Conservation (phyloP, 2,113 vertebrate genomes). For the Camarhynchus parvulus region DNA sequence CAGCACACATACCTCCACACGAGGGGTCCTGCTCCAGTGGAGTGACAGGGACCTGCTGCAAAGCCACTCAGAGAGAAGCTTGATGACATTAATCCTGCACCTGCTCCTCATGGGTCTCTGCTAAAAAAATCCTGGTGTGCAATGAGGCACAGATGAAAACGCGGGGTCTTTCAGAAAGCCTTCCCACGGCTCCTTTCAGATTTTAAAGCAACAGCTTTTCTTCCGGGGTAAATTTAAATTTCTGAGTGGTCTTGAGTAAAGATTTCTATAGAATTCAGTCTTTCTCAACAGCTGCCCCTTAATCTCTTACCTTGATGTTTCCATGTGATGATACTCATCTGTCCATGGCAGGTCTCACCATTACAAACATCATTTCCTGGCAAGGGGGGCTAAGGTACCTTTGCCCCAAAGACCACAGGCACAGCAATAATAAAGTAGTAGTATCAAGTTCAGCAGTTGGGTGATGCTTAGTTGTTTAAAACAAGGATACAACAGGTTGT, state of each 20-base stretch:
- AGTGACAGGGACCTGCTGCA: constrained; percentile 67
- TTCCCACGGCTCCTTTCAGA: background rate
- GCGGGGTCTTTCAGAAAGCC: background rate
- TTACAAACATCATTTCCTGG: background rate
- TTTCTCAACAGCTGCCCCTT: background rate
- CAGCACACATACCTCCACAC: background rate
- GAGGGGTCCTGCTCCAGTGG: background rate
- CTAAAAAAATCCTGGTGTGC: constrained; percentile 53
- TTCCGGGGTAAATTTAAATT: background rate
- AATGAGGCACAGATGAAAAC: background rate
- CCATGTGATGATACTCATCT: fast-evolving
- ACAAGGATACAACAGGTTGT: background rate
- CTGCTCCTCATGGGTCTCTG: constrained; percentile 58
- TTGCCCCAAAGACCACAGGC: background rate
- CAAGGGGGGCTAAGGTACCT: background rate
- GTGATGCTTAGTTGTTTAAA: background rate
- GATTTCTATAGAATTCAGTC: background rate
- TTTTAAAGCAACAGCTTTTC: background rate
- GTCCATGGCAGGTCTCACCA: fast-evolving
- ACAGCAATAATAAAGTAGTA: background rate
- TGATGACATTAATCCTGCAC: constrained; percentile 57
- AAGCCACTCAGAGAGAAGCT: background rate
- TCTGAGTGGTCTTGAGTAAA: background rate
- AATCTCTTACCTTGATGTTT: background rate
- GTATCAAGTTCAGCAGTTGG: background rate